Percentiles rank a stretch among this genome's conserved stretches.
phyloP scores from a whole-genome alignment of 1,140 invertebrate genomes.

The Diachasma alloeum region DNA sequence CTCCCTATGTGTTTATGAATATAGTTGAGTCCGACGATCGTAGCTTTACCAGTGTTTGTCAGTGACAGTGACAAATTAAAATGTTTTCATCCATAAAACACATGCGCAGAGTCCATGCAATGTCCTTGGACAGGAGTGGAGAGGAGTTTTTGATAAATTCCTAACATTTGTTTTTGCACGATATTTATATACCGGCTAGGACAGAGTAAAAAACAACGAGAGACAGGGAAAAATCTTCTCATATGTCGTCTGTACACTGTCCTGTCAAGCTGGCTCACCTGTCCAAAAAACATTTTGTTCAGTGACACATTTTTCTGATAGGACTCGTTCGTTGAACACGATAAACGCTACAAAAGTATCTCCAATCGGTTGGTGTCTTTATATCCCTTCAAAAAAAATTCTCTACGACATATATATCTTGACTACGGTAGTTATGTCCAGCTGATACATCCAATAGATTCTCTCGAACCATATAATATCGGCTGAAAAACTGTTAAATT shows the following conservation, averaged over 20 bases:
- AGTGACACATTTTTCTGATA: constrained; percentile 6
- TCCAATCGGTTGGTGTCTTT: background rate
- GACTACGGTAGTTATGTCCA: too few species aligned
- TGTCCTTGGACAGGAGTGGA: constrained; percentile 16
- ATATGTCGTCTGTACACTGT: constrained; percentile 10
- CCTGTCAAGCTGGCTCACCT: constrained; percentile 22
- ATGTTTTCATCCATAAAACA: background rate
- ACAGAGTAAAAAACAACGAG: background rate
- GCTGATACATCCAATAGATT: too few species aligned
- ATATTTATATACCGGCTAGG: constrained; percentile 16
- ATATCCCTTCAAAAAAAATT: background rate
- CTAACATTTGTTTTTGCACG: constrained; percentile 22
- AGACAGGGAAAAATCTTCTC: background rate
- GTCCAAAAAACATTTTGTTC: constrained; percentile 19
- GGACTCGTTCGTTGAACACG: background rate
- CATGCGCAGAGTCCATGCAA: constrained; percentile 5
- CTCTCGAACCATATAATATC: too few species aligned
- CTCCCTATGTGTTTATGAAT: background rate
- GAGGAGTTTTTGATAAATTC: constrained; percentile 23
- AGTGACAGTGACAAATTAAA: constrained; percentile 25
- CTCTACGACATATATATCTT: too few species aligned
- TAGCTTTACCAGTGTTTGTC: background rate
- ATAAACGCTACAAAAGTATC: too few species aligned
- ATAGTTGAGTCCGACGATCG: background rate
- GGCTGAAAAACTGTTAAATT: too few species aligned